Base-by-base conservation (phyloP, 2,797 vertebrate genomes). In the Leptatherina wallacei region DNA sequence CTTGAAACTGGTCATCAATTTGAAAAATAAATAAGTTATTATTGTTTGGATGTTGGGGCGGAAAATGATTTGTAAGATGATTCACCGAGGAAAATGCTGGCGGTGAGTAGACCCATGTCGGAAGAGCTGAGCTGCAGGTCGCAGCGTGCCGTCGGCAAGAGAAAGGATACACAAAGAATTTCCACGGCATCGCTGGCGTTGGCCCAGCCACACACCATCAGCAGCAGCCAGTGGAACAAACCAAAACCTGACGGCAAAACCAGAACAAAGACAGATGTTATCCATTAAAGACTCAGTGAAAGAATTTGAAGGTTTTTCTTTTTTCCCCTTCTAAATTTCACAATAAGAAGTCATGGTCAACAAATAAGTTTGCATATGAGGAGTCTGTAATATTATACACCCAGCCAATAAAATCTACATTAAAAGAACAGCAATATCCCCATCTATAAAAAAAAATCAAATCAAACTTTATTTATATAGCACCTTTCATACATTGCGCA, bases 161-260 rank as follows among this genome's bases (percentile, higher is more conserved):
- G 90, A 44, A 95, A 95, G 7, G 94, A 95, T 63, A 95, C 94
- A 6, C 95, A 94, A 49, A 95, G 85, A 30, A 95, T 94, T 87
- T 95, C 94, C 74, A 95, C 90, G 0, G 93, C 94, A 22, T 95
- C 95, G 16, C 94, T 95, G 82, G 93, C 94, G 5, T 95, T 95
- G 62, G 94, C 95, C 94, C 94, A 95, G 3, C 94, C 94, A 13
- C 94, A 95, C 44, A 87, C 84, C 32, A 89, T 63, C 87, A 95
- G 67, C 79, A 95, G 87, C 64, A 92, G 76, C 82, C 85, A 90
- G 47, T 95, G 94, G 78, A 95, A 95, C 44, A 83, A 59, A n/a
- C 94, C 95, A 42, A 95, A 95, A 16, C 94, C 94, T 95, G 81
- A 11, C 30, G 62, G 33, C 0, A 55, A 18, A 44, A n/a, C 33